Evolutionary conservation across 64 coral and sea anemone species (phyloP).

Genomic region (Montipora sp.): DNA sequence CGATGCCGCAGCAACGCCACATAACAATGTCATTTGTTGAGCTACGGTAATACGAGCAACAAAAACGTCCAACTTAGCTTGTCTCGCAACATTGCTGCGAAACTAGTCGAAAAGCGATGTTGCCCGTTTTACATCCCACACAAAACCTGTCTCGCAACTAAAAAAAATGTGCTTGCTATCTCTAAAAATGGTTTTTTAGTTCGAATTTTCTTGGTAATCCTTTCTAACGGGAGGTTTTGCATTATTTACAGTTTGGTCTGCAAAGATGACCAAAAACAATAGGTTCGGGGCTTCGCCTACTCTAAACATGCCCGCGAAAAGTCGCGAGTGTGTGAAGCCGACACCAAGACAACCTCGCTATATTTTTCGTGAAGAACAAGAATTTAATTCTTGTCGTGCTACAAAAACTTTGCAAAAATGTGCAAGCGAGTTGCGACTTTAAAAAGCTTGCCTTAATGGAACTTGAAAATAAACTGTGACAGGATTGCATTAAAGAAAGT

Average conservation of each 20-base stretch:
- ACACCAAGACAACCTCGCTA: slow-evolving; percentile 1
- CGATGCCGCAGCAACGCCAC: too few species aligned
- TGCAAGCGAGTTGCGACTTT: background rate
- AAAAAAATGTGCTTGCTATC: too few species aligned
- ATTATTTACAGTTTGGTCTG: slow-evolving; percentile 28
- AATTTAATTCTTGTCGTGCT: background rate
- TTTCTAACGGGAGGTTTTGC: too few species aligned
- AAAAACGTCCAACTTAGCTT: too few species aligned
- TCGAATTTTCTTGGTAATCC: too few species aligned
- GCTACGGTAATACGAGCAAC: too few species aligned
- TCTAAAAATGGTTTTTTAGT: too few species aligned
- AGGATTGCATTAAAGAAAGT: background rate
- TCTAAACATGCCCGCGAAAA: slow-evolving; percentile 39
- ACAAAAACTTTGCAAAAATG: slow-evolving; percentile 9
- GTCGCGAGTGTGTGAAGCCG: slow-evolving; percentile 16
- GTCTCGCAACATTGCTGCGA: too few species aligned
- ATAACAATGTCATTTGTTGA: too few species aligned
- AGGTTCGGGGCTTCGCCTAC: slow-evolving; percentile 20
- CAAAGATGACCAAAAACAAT: slow-evolving; percentile 38
- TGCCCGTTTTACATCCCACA: too few species aligned
- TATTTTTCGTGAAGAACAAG: slow-evolving; percentile 5
- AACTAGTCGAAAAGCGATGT: too few species aligned
- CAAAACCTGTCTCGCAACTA: too few species aligned
- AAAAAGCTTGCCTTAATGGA: background rate
- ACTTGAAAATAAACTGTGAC: background rate